Base-by-base conservation (phyloP, 2,797 vertebrate species). In the Neomorphus geoffroyi region DNA sequence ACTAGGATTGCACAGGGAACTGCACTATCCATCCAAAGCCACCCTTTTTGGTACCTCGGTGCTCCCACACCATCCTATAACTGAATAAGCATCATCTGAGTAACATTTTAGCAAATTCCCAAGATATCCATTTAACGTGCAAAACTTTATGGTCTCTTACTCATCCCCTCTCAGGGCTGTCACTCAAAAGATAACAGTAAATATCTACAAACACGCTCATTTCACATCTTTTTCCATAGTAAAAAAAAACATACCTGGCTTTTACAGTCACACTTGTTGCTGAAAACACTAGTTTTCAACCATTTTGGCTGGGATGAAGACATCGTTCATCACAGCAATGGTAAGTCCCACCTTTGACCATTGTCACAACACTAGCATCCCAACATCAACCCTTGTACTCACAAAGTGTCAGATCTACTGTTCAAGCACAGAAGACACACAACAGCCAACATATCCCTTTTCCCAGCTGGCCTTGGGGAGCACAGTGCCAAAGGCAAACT, bases 351-450 rank as follows among this genome's bases (percentile, higher is more conserved):
- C 18, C 33, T 48, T 11, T 53, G 43, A 88, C 22, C 69, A 23
- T 13, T 23, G 23, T 6, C 73, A 22, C 0, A 22, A 58, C 51
- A 73, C n/a, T 43, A 24, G 33, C 4, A 0, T 74, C 80, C 69
- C 32, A 62, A 26, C 24, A 32, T 18, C 39, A 56, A 67, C 12
- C 12, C 10, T 28, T 11, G 27, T 0, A 1, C 27, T 77, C 35
- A 21, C 3, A 16, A 58, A 75, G 30, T 6, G 23, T 61, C 60
- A 79, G 32, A 83, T 77, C 73, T 33, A 80, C 46, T 1, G 0
- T 4, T 41, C 0, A 3, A 89, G 62, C 0, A 0, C 32, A 27
- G 32, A 67, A 74, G 48, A 64, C 0, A 0, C 33, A 21, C 33
- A 69, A 33, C 41, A 82, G 51, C 43, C 75, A 91, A 82, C 5